phyloP scores from a whole-genome alignment of 1,140 invertebrate species.

The Pseudomyrmex concolor region DNA sequence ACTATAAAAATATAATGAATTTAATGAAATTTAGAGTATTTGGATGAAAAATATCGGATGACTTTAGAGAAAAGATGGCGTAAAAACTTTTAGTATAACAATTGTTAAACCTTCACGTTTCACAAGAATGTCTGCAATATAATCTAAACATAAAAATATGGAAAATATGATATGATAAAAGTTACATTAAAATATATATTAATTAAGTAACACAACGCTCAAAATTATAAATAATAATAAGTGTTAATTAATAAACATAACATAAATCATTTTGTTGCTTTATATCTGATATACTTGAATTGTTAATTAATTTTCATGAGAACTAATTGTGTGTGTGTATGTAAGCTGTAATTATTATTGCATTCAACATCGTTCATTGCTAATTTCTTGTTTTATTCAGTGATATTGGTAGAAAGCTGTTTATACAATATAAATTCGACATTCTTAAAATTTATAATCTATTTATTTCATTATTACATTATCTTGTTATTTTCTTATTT shows the following conservation, averaged over 20 bases:
- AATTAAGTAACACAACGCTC: not conserved
- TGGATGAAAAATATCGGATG: not conserved
- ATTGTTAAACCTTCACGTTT: not conserved
- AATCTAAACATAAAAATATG: too few relatives aligned
- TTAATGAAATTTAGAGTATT: conserved; percentile 25
- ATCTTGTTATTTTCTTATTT: too few relatives aligned
- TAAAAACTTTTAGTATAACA: not conserved
- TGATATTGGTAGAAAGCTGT: not conserved
- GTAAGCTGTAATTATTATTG: not conserved
- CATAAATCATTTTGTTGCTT: not conserved
- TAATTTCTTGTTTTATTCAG: conserved; percentile 28
- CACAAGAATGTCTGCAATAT: not conserved
- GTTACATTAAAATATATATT: too few relatives aligned
- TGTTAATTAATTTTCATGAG: conserved; percentile 59
- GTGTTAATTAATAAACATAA: conserved; percentile 43
- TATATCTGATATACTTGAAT: conserved; percentile 21
- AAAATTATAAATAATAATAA: not conserved
- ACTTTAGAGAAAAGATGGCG: conserved; percentile 35
- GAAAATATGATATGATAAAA: too few relatives aligned
- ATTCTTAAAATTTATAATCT: too few relatives aligned
- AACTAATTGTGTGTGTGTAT: conserved; percentile 14
- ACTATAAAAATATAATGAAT: not conserved
- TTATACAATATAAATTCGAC: too few relatives aligned
- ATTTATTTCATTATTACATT: too few relatives aligned
- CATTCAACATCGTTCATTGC: conserved; percentile 35